Evolutionary conservation across 2,888 invertebrate genomes (phyloP), one percentile per base, ranked within the genome.

Genomic region (Cantharis rustica): DNA sequence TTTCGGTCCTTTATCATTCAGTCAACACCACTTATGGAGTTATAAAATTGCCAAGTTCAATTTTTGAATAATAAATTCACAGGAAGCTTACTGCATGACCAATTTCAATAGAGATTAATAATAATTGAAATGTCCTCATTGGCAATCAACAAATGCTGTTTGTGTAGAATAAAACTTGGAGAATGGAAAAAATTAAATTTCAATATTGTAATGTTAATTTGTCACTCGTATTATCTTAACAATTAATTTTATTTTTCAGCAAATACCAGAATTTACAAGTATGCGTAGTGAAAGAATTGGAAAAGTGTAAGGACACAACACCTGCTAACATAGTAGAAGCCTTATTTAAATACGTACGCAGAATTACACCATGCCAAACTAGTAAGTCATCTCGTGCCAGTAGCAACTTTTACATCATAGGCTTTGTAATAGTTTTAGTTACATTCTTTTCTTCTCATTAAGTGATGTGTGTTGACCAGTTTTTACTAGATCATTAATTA

Each of bases 291-390:
- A 86, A 82, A 0, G 90, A 90, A 10, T 83, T 95, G 73, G 94
- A 94, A 84, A 89, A 88, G 5, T 96, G 96, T 83, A 84, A 87
- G 0, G 93, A 94, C 69, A 93, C 94, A 7, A 95, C 95, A 0
- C 95, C 95, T 0, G 93, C 92, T 27, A 96, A 96, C 87, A 93
- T 96, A 83, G 91, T 93, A 0, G 95, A 95, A 79, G 92, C 95
- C 0, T 90, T 95, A 74, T 93, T 95, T 84, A 92, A 91, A 80
- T 95, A 92, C 84, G 89, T 95, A 9, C 92, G 91, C 83, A 93
- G 92, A 84, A 91, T 91, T 74, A 93, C 93, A 0, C 93, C 93
- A 0, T 95, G 95, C 79, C 81, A 84, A 17, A 31, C 66, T 61
- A 31, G 64, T 66, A 61, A 47, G 17, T 11, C 26, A 15, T 16